phyloP scores from a whole-genome alignment of 1,140 invertebrate species.

The Drosophila ogumai region DNA sequence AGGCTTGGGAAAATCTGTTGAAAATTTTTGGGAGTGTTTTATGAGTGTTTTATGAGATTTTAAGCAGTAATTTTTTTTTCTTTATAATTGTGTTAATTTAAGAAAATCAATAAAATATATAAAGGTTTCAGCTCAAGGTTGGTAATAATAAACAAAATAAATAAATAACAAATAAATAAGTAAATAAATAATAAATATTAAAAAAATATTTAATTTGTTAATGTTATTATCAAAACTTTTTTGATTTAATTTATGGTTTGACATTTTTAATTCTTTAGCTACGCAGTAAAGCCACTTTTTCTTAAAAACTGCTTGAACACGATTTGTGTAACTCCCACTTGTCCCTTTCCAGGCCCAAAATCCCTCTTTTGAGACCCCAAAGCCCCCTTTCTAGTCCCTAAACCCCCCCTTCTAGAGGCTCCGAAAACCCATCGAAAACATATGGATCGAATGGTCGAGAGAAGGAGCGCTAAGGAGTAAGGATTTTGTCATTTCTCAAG shows the following conservation, averaged over 20 bases:
- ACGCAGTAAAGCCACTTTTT: not conserved
- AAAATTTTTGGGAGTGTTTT: not conserved
- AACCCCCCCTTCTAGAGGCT: not conserved
- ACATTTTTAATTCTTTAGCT: too few species aligned
- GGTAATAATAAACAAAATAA: too few species aligned
- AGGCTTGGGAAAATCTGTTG: not conserved
- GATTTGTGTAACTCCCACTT: not conserved
- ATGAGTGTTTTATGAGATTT: too few species aligned
- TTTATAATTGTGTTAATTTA: too few species aligned
- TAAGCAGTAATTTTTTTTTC: too few species aligned
- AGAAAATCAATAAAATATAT: not conserved
- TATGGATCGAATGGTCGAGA: conserved; percentile 5
- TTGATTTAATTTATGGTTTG: too few species aligned
- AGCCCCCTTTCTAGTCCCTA: not conserved
- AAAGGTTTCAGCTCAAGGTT: too few species aligned
- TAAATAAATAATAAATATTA: too few species aligned
- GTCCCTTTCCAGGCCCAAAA: not conserved
- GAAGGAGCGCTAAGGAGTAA: conserved; percentile 1
- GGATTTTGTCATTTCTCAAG: conserved; percentile 46
- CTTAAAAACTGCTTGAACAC: conserved; percentile 4
- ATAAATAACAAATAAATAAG: too few species aligned
- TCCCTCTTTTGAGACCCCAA: not conserved
- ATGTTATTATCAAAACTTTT: too few species aligned
- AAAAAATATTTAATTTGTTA: not conserved
- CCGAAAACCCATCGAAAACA: conserved; percentile 28